phyloP scores from a whole-genome alignment of 2,113 vertebrate species.

The Perccottus glenii region DNA sequence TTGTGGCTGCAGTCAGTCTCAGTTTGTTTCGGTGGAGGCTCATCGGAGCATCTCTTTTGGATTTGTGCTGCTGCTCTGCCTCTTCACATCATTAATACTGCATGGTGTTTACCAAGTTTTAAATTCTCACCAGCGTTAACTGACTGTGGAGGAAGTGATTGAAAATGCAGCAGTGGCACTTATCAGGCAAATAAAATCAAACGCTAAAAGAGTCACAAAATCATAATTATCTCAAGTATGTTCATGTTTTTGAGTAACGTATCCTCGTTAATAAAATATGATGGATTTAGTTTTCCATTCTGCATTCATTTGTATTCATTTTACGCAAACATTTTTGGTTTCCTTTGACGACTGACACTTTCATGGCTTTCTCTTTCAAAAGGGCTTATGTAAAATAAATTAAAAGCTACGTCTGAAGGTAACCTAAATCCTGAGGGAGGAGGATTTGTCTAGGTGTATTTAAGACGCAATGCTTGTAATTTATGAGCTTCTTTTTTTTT shows the following conservation, averaged over 20 bases:
- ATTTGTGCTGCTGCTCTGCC: conserved; percentile 40
- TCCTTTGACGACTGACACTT: conserved; percentile 6
- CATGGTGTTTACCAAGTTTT: conserved; percentile 49
- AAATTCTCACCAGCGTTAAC: conserved; percentile 46
- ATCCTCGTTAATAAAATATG: conserved; percentile 3
- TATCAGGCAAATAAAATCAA: conserved; percentile 4
- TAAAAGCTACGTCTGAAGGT: conserved; percentile 49
- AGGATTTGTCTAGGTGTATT: conserved; percentile 71
- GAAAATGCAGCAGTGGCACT: background rate
- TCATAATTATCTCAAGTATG: conserved; percentile 4
- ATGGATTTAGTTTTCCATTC: background rate
- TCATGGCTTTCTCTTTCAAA: conserved; percentile 43
- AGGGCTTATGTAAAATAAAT: conserved; percentile 66
- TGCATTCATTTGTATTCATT: conserved; percentile 7
- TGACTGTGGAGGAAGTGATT: conserved; percentile 20
- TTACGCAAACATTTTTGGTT: conserved; percentile 5
- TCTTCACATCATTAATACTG: conserved; percentile 59
- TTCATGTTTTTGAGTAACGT: background rate
- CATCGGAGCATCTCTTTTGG: conserved; percentile 50
- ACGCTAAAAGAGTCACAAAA: background rate
- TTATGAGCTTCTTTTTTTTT: conserved; percentile 69
- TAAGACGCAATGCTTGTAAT: conserved; percentile 75
- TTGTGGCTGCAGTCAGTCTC: conserved; percentile 50
- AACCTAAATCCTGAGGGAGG: conserved; percentile 62
- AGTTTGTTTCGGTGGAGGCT: conserved; percentile 50